Percentiles rank a stretch among this genome's conserved stretches.
Conservation (phyloP, 2,797 vertebrate species). For the Anableps anableps region DNA sequence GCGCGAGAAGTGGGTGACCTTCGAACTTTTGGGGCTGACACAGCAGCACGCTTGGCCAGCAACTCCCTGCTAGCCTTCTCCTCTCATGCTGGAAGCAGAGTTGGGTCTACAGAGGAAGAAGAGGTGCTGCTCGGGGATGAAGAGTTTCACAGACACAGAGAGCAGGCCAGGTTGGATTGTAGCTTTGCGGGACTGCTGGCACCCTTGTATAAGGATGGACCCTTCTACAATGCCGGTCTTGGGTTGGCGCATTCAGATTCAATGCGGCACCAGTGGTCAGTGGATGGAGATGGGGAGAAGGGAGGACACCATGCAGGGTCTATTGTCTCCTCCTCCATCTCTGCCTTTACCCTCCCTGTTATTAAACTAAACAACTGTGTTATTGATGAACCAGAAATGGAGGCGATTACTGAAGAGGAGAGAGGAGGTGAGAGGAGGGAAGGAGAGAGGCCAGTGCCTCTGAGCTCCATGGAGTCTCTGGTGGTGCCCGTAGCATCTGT, state of each 20-base stretch:
- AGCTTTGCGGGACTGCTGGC: slow-evolving; percentile 83
- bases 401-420: slow-evolving; percentile 92
- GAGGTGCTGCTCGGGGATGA: slow-evolving; percentile 84
- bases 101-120: slow-evolving; percentile 67
- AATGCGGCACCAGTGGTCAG: slow-evolving; percentile 64
- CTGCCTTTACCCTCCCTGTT: slow-evolving; percentile 94
- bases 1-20: slow-evolving; percentile 63
- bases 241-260: slow-evolving; percentile 72
- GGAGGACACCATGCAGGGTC: slow-evolving; percentile 88
- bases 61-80: slow-evolving; percentile 87
- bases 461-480: slow-evolving; percentile 88
- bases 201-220: slow-evolving; percentile 84
- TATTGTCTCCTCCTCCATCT: slow-evolving; percentile 96
- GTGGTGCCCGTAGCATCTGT: slow-evolving; percentile 84
- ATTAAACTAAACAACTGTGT: slow-evolving; percentile 99
- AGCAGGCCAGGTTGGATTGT: slow-evolving; percentile 62
- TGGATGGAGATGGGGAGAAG: slow-evolving; percentile 61
- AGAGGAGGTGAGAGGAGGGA: slow-evolving; percentile 54
- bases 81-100: slow-evolving; percentile 63
- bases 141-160: slow-evolving; percentile 61
- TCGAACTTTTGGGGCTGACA: slow-evolving; percentile 71
- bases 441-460: slow-evolving; percentile 78
- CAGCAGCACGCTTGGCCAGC: slow-evolving; percentile 82
- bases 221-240: slow-evolving; percentile 73
- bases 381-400: slow-evolving; percentile 94